A percentile compares a stretch with the other conserved stretches of the same genome.
Evolutionary conservation across 2,888 invertebrate species (phyloP).

Genomic region (Cheilosia vulpina): DNA sequence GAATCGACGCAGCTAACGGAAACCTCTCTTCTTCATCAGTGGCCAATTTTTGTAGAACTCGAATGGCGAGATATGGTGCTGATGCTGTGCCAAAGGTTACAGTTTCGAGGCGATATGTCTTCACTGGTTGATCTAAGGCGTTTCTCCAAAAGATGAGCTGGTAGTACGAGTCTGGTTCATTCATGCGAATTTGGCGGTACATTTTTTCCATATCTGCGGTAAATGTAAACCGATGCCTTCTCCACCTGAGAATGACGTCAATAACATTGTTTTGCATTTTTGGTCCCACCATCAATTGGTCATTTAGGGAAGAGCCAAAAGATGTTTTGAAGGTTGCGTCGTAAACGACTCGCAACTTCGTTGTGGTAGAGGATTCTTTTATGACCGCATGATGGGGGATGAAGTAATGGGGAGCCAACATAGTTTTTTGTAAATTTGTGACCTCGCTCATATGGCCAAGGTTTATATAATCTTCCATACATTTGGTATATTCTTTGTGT

Average conservation of each 20-base stretch:
- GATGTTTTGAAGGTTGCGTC: constrained; percentile 2
- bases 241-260: constrained; percentile 12
- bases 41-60: not conserved
- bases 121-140: too few relatives aligned
- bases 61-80: too few relatives aligned
- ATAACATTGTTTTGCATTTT: constrained; percentile 7
- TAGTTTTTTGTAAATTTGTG: not conserved
- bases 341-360: constrained; percentile 9
- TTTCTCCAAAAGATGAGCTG: constrained; percentile 7
- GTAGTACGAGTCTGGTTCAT: not conserved
- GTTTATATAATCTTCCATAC: constrained; percentile 12
- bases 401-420: not conserved
- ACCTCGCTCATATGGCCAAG: constrained; percentile 7
- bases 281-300: constrained; percentile 15
- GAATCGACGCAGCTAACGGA: not conserved
- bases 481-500: not conserved
- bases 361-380: constrained; percentile 12
- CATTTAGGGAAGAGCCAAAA: too few relatives aligned
- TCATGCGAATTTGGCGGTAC: constrained; percentile 19
- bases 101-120: constrained; percentile 2
- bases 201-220: constrained; percentile 13
- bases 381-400: constrained; percentile 4
- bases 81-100: constrained; percentile 13
- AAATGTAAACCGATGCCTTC: not conserved
- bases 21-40: not conserved